A percentile compares a stretch with the other conserved stretches of the same genome.
Conservation (phyloP, 2,113 vertebrate genomes). For the Scatophagus argus region DNA sequence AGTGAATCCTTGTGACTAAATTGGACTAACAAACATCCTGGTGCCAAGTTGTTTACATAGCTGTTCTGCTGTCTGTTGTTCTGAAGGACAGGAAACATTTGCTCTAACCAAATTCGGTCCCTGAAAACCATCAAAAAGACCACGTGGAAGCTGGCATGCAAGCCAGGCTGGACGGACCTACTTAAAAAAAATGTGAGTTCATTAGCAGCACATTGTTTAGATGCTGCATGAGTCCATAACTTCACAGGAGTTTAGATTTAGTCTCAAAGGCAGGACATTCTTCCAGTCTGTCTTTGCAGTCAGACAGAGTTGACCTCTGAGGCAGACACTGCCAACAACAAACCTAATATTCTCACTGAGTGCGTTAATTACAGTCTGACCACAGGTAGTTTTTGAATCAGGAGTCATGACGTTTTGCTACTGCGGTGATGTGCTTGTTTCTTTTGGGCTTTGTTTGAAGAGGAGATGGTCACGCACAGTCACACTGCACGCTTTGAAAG, state of each 20-base stretch:
- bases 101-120: neutral
- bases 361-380: neutral
- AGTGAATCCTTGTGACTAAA: neutral
- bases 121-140: constrained; percentile 25
- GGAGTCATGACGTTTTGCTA: neutral
- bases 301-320: constrained; percentile 15
- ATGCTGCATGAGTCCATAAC: constrained; percentile 34
- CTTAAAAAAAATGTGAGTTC: neutral
- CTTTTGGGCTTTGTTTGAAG: constrained; percentile 1
- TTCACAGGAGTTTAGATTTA: constrained; percentile 41
- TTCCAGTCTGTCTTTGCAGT: constrained; percentile 21
- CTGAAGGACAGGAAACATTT: constrained; percentile 1
- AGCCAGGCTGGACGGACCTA: neutral
- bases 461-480: neutral
- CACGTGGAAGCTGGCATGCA: constrained; percentile 15
- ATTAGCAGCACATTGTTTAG: constrained; percentile 43
- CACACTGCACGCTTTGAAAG: neutral
- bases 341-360: constrained; percentile 1
- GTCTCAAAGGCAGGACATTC: constrained; percentile 24
- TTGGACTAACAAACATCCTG: no score
- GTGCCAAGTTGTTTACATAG: constrained; percentile 20
- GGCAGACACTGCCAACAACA: constrained; percentile 13
- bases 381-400: neutral
- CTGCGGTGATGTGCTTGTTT: neutral
- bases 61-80: constrained; percentile 1